phyloP scores from a whole-genome alignment of 1,140 invertebrate genomes.

The Temnothorax longispinosus region DNA sequence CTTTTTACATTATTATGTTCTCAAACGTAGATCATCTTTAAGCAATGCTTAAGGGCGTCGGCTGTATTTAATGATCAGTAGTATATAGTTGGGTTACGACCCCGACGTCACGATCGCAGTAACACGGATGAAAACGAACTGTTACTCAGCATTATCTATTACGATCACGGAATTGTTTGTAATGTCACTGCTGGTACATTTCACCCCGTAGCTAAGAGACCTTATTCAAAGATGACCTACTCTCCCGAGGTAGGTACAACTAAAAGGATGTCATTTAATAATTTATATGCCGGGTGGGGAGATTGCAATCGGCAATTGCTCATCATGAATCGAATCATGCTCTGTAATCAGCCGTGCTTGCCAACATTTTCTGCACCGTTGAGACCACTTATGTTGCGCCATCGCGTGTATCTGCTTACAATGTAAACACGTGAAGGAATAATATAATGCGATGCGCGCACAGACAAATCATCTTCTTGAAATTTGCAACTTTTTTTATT shows the following conservation, averaged over 20 bases:
- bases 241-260: constrained; percentile 53
- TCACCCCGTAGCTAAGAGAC: constrained; percentile 43
- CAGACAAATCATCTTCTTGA: not conserved
- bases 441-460: not conserved
- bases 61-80: constrained; percentile 49
- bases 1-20: constrained; percentile 17
- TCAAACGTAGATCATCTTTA: constrained; percentile 42
- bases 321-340: constrained; percentile 63
- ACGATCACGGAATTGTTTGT: constrained; percentile 59
- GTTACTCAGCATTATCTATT: constrained; percentile 48
- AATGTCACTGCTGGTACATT: constrained; percentile 63
- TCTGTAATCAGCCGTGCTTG: constrained; percentile 69
- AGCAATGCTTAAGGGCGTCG: constrained; percentile 49
- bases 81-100: constrained; percentile 42
- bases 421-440: not conserved
- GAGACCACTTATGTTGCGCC: constrained; percentile 55
- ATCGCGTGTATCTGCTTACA: not conserved
- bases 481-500: not conserved
- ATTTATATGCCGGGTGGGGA: constrained; percentile 60
- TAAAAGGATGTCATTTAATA: constrained; percentile 71
- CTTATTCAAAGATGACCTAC: constrained; percentile 67
- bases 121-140: constrained; percentile 51
- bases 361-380: constrained; percentile 63
- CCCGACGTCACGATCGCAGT: constrained; percentile 26
- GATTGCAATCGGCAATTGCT: constrained; percentile 66